Evolutionary conservation across 2,888 invertebrate species (phyloP).

Genomic region (Euclidia mi): DNA sequence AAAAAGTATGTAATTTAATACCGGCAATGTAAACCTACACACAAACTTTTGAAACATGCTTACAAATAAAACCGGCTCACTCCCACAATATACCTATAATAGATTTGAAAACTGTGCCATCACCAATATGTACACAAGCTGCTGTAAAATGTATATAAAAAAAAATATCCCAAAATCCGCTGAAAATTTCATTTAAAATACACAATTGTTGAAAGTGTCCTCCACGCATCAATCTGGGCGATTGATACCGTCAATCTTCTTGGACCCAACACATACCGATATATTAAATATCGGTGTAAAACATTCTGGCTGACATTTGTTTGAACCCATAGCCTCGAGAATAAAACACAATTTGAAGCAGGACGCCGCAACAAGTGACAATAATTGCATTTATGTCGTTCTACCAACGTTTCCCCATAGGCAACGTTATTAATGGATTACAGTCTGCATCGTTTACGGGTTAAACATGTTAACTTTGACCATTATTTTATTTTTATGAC

Average conservation of each 20-base stretch:
- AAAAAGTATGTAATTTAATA: too few species aligned
- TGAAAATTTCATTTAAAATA: too few species aligned
- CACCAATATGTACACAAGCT: too few species aligned
- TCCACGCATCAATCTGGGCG: conserved; percentile 19
- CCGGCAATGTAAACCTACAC: too few species aligned
- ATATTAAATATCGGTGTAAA: conserved; percentile 23
- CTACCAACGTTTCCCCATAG: conserved; percentile 60
- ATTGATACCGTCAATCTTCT: conserved; percentile 37
- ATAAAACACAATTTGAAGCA: conserved; percentile 62
- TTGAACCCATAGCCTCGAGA: conserved; percentile 35
- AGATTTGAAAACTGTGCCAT: too few species aligned
- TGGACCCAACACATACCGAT: conserved; percentile 8
- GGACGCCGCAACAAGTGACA: conserved; percentile 62
- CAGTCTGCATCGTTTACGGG: conserved; percentile 22
- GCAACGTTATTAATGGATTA: conserved; percentile 44
- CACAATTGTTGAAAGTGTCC: conserved; percentile 1
- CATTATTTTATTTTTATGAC: conserved; percentile 5
- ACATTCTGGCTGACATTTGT: conserved; percentile 35
- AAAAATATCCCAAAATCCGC: too few species aligned
- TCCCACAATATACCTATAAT: too few species aligned
- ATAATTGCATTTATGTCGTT: conserved; percentile 69
- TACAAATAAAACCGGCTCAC: too few species aligned
- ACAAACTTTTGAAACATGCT: too few species aligned
- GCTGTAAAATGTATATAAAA: too few species aligned
- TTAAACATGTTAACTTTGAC: background rate